Conservation (phyloP, 2,797 vertebrate species). For the Hephaestus fuliginosus region DNA sequence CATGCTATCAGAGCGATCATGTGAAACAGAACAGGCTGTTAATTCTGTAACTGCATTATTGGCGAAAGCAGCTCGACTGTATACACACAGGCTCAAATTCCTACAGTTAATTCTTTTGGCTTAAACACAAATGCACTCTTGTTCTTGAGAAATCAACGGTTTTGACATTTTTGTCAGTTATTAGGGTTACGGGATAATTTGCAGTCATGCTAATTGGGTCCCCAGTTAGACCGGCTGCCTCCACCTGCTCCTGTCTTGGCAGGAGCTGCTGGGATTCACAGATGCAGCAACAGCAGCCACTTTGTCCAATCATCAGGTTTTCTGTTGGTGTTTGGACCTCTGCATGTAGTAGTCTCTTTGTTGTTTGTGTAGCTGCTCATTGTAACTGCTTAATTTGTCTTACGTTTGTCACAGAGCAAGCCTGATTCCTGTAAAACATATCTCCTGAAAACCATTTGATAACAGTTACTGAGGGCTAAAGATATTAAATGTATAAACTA, state of each 20-base stretch:
- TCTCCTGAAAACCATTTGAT: neutral
- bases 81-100: constrained; percentile 59
- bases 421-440: neutral
- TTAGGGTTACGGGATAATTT: constrained; percentile 30
- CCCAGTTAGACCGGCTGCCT: constrained; percentile 15
- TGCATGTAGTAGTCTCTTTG: neutral
- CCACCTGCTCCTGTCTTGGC: constrained; percentile 71
- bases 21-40: constrained; percentile 36
- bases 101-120: constrained; percentile 59
- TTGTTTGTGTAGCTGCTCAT: neutral
- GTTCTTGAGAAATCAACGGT: constrained; percentile 41
- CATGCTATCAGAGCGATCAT: constrained; percentile 37
- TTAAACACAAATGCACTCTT: constrained; percentile 59
- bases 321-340: neutral
- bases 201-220: constrained; percentile 48
- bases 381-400: neutral
- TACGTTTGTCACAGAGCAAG: neutral
- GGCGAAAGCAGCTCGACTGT: constrained; percentile 27
- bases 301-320: neutral
- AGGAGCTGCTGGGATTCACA: constrained; percentile 24
- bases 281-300: constrained; percentile 21
- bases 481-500: neutral
- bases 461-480: neutral
- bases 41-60: constrained; percentile 40
- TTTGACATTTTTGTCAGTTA: constrained; percentile 43